Evolutionary conservation across 2,113 vertebrate species (phyloP).

Genomic region (Panthera uncia): DNA sequence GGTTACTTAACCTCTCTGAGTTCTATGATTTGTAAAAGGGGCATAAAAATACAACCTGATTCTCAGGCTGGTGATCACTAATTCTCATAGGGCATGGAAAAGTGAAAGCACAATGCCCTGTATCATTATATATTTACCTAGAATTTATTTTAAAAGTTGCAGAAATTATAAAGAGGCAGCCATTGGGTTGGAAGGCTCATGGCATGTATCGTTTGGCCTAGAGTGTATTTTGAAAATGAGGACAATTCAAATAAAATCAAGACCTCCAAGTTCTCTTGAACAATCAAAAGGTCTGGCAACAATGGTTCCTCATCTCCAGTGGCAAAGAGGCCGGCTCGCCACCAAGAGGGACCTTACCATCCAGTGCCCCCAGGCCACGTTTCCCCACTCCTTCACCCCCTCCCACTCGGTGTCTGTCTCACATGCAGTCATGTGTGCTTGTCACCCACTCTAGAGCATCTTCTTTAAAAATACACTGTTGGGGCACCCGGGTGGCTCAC

Average conservation of each 20-base stretch:
- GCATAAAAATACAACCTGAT: not conserved
- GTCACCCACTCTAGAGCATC: not conserved
- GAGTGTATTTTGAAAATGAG: not conserved
- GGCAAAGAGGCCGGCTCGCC: not conserved
- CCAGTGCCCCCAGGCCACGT: not conserved
- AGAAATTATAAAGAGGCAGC: not conserved
- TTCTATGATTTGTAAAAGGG: not conserved
- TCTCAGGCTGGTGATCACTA: not conserved
- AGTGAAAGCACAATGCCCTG: not conserved
- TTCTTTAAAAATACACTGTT: not conserved
- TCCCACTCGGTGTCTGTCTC: not conserved
- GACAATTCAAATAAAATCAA: not conserved
- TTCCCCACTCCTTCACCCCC: not conserved
- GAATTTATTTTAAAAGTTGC: not conserved
- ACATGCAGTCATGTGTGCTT: not conserved
- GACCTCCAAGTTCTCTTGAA: not conserved
- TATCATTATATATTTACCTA: not conserved
- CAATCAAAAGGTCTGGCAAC: not conserved
- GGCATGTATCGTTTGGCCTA: not conserved
- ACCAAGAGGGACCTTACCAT: not conserved
- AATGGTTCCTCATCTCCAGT: not conserved
- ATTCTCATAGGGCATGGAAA: not conserved
- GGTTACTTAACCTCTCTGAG: not conserved
- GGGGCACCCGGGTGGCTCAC: not conserved
- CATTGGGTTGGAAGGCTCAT: not conserved